Evolutionary conservation across 2,888 invertebrate genomes (phyloP), one percentile per base, ranked within the genome.

Genomic region (Mythimna ferrago): DNA sequence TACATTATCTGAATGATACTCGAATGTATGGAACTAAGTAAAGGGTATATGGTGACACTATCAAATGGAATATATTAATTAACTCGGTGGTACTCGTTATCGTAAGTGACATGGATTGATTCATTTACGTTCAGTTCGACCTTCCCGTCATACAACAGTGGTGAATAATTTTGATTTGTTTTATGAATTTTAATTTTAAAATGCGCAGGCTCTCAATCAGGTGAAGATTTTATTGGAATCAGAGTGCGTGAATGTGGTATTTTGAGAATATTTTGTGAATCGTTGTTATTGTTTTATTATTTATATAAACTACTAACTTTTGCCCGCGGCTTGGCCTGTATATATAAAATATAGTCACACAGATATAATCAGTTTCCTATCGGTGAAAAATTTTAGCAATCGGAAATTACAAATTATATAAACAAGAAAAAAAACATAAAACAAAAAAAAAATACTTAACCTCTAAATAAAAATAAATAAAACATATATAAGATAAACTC

Each of bases 131-230:
- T 72, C 48, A 68, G 81, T 79, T 78, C 10, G 75, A 76, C 66
- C 54, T 61, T 66, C 72, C 66, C 48, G 26, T 53, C 63, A 73
- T 66, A 76, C 81, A 80, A 21, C 73, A 63, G 76, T 72, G 71
- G 76, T 74, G 78, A 66, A 73, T 57, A 72, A 68, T 56, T 80
- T 71, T 67, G 26, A 60, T 62, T 64, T 74, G 60, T 58, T 65
- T 66, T 57, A 85, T 85, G 85, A 86, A 84, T 85, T 80, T 84
- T 14, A 79, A 84, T 77, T 85, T 86, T 74, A 78, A 82, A 62
- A 83, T 86, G 87, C 81, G 85, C 63, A 81, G 77, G 78, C 63
- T 86, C 32, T 83, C 86, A 26, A 79, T 83, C 66, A 86, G 86
- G 86, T 86, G 72, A 81, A 62, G 19, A 53, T 75, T 58, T 80